Evolutionary conservation across 2,113 vertebrate species (phyloP).

Genomic region (Oreotrochilus melanogaster): DNA sequence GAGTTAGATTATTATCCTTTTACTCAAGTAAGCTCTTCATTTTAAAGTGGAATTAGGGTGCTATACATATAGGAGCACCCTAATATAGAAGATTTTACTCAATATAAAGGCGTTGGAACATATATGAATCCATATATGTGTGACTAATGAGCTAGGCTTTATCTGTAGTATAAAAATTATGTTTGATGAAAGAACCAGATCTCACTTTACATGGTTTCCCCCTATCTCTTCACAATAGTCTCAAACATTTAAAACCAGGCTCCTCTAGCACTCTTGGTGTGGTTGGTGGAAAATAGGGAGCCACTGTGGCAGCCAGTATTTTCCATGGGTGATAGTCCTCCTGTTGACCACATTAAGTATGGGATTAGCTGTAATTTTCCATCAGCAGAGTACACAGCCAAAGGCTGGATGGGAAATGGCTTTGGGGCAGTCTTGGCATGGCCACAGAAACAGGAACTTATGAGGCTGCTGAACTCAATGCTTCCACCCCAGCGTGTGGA

Average conservation of each 20-base stretch:
- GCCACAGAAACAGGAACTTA: accelerated
- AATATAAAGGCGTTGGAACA: background rate
- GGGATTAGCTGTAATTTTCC: background rate
- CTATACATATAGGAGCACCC: accelerated
- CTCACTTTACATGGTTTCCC: accelerated
- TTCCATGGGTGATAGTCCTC: background rate
- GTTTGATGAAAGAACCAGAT: background rate
- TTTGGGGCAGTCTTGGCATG: background rate
- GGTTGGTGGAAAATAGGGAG: background rate
- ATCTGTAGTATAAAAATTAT: background rate
- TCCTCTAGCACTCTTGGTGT: background rate
- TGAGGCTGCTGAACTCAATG: background rate
- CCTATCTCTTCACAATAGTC: background rate
- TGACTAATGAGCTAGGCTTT: background rate
- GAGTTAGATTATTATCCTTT: background rate
- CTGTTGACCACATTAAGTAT: background rate
- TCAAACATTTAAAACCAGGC: background rate
- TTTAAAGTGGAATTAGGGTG: background rate
- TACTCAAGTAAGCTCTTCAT: background rate
- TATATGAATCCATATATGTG: background rate
- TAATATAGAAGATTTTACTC: background rate
- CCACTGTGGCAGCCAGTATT: background rate
- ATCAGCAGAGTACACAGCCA: background rate
- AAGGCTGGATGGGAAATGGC: background rate
- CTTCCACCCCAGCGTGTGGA: background rate